Conservation (phyloP, 2,888 invertebrate species). For the Tyria jacobaeae region DNA sequence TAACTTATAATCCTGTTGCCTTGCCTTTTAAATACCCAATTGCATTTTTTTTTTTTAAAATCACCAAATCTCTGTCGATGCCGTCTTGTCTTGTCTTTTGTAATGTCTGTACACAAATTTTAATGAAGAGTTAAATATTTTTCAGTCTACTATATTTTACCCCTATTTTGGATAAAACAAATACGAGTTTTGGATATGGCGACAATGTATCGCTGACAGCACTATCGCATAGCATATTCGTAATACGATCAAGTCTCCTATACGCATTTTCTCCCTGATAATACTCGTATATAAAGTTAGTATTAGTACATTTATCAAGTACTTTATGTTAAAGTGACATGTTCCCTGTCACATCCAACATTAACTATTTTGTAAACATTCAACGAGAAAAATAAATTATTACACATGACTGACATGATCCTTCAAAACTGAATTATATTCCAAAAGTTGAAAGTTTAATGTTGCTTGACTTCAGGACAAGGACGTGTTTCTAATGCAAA, state of each 20-base stretch:
- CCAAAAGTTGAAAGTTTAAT: neutral
- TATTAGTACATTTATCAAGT: constrained; percentile 32
- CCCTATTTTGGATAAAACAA: no score
- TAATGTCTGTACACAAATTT: no score
- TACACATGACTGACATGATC: neutral
- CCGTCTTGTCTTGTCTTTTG: no score
- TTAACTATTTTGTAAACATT: constrained; percentile 46
- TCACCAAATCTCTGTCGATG: no score
- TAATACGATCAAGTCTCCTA: neutral
- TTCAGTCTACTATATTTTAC: no score
- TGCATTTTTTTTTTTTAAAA: no score
- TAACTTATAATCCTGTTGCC: no score
- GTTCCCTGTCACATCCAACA: constrained; percentile 45
- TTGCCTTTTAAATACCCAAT: no score
- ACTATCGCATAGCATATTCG: no score
- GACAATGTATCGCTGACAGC: no score
- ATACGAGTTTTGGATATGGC: no score
- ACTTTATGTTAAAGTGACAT: constrained; percentile 35
- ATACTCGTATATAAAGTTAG: constrained; percentile 17
- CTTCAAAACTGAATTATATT: constrained; percentile 19
- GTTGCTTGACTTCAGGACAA: constrained; percentile 2
- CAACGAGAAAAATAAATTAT: constrained; percentile 33
- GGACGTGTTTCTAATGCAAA: constrained; percentile 26
- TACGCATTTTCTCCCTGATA: neutral
- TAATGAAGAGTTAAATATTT: no score